Evolutionary conservation across 2,113 vertebrate species (phyloP).

Genomic region (Amblyopsis rosae): DNA sequence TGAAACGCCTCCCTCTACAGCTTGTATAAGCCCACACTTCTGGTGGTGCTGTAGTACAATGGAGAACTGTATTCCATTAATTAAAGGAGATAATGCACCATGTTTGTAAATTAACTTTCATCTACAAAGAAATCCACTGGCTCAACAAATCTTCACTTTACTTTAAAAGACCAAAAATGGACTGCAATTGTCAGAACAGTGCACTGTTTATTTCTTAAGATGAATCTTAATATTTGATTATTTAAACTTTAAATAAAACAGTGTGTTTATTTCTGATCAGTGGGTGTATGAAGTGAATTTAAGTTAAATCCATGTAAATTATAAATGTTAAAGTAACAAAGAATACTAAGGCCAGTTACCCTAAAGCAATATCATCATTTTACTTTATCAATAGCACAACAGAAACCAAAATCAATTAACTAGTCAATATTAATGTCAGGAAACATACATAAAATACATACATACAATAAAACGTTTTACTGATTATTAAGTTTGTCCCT

Average conservation of each 20-base stretch:
- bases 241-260: not conserved
- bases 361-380: not conserved
- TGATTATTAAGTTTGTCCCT: no score
- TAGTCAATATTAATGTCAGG: no score
- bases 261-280: constrained; percentile 16
- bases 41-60: no score
- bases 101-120: not conserved
- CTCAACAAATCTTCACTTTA: not conserved
- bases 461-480: no score
- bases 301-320: constrained; percentile 15
- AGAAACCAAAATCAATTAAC: not conserved
- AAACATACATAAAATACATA: no score
- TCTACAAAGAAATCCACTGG: not conserved
- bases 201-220: not conserved
- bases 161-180: not conserved
- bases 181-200: no score
- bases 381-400: not conserved
- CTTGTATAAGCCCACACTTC: no score
- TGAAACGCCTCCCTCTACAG: no score
- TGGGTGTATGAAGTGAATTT: constrained; percentile 27
- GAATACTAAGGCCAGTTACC: not conserved
- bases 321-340: constrained; percentile 6
- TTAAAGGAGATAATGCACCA: no score
- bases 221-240: constrained; percentile 5
- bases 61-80: no score